Percentiles rank a stretch among this genome's conserved stretches.
Conservation (phyloP, 1,140 invertebrate genomes). For the Phymastichus coffea region DNA sequence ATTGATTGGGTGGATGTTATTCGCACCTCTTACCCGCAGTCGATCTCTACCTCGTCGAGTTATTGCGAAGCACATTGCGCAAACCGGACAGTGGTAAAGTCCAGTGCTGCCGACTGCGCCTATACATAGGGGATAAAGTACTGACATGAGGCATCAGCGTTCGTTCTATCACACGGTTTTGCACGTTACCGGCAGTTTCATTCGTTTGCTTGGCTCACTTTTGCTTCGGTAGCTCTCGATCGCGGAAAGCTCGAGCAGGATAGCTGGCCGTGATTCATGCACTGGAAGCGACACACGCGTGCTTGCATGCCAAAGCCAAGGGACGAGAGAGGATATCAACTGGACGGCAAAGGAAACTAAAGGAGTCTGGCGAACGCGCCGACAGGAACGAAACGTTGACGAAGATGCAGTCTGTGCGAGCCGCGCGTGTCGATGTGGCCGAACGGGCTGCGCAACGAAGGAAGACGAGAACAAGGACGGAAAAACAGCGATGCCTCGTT, state of each 20-base stretch:
- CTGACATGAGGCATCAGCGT: not conserved
- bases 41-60: conserved; percentile 18
- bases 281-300: conserved; percentile 44
- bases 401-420: no score
- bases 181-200: no score
- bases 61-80: conserved; percentile 22
- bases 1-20: no score
- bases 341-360: not conserved
- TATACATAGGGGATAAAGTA: conserved; percentile 14
- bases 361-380: no score
- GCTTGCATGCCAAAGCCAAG: conserved; percentile 47
- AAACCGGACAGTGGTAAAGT: conserved; percentile 18
- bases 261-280: conserved; percentile 48
- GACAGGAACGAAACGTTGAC: no score
- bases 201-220: no score
- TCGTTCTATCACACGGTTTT: no score
- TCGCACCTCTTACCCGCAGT: conserved; percentile 28
- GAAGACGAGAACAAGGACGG: no score
- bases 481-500: no score
- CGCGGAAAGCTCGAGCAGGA: no score
- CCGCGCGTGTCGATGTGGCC: no score
- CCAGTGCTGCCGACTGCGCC: conserved; percentile 22
- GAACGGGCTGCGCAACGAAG: no score
- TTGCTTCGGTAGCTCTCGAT: not conserved
- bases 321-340: not conserved